phyloP scores from a whole-genome alignment of 1,140 invertebrate genomes.

The Sarcophaga bullata region DNA sequence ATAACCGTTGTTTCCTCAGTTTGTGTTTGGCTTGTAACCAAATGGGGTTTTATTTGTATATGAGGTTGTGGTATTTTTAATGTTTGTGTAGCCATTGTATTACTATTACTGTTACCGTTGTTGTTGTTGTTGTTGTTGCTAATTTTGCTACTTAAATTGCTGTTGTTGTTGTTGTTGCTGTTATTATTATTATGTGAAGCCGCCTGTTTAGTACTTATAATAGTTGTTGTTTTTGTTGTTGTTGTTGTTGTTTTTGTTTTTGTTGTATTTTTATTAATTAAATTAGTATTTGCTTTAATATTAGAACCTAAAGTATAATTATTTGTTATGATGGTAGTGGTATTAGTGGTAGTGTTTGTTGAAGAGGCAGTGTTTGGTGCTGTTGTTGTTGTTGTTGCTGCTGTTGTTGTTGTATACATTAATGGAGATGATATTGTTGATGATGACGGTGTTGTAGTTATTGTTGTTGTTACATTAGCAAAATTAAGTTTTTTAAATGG shows the following conservation, averaged over 20 bases:
- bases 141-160: conserved; percentile 5
- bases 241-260: conserved; percentile 31
- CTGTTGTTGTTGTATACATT: conserved; percentile 30
- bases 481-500: conserved; percentile 40
- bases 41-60: neutral
- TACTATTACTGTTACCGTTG: neutral
- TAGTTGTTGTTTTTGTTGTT: conserved; percentile 49
- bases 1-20: neutral
- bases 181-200: neutral
- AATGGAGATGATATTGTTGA: conserved; percentile 45
- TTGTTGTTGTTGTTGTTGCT: neutral
- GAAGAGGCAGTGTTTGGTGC: conserved; percentile 45
- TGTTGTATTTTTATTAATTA: conserved; percentile 37
- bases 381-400: conserved; percentile 50
- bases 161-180: conserved; percentile 11
- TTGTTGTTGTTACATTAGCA: conserved; percentile 47
- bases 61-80: neutral
- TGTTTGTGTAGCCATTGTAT: neutral
- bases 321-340: conserved; percentile 38
- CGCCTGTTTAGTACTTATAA: conserved; percentile 44
- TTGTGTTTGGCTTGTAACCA: conserved; percentile 28
- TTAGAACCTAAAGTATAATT: conserved; percentile 36
- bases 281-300: conserved; percentile 26
- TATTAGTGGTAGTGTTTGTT: conserved; percentile 45
- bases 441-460: conserved; percentile 45